These are phyloP conservation scores for Azemiops feae DNA, from an alignment of 2,113 vertebrate genomes.

Conservation along the genomic window DNA sequence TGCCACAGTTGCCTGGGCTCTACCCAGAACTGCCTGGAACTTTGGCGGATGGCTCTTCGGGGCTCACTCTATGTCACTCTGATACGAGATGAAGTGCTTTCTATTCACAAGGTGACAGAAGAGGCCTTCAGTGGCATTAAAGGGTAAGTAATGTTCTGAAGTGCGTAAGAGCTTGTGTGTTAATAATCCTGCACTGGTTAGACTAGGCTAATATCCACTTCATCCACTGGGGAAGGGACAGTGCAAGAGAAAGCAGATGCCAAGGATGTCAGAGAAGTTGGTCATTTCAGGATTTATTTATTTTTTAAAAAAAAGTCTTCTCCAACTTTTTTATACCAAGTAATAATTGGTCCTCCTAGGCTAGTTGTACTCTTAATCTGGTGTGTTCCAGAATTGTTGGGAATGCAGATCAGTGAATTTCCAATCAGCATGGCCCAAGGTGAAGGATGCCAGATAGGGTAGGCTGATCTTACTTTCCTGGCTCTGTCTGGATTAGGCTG, in stretches of 20 bases:
- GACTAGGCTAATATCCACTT: background rate
- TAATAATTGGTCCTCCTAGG: background rate
- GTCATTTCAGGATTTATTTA: too few relatives aligned
- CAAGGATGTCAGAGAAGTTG: background rate
- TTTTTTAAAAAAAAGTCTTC: background rate
- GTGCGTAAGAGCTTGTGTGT: too few relatives aligned
- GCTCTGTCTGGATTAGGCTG: background rate
- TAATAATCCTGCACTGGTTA: background rate
- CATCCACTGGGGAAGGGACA: background rate
- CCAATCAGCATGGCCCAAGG: background rate
- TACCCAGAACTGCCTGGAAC: slow-evolving; percentile 75
- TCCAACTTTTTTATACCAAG: background rate
- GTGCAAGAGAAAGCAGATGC: background rate
- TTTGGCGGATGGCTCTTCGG: slow-evolving; percentile 87
- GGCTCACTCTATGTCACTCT: slow-evolving; percentile 82
- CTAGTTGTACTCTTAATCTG: background rate
- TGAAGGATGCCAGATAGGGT: background rate
- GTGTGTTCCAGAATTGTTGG: background rate
- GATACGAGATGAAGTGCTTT: slow-evolving; percentile 83
- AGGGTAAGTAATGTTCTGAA: slow-evolving; percentile 72
- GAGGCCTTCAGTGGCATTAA: slow-evolving; percentile 82
- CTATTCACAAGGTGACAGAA: slow-evolving; percentile 86
- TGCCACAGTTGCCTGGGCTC: slow-evolving; percentile 82
- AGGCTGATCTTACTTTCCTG: background rate
- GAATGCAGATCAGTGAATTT: background rate